Percentiles rank a stretch among this genome's conserved stretches.
phyloP scores from a whole-genome alignment of 2,888 invertebrate species.

The Tipula unca region DNA sequence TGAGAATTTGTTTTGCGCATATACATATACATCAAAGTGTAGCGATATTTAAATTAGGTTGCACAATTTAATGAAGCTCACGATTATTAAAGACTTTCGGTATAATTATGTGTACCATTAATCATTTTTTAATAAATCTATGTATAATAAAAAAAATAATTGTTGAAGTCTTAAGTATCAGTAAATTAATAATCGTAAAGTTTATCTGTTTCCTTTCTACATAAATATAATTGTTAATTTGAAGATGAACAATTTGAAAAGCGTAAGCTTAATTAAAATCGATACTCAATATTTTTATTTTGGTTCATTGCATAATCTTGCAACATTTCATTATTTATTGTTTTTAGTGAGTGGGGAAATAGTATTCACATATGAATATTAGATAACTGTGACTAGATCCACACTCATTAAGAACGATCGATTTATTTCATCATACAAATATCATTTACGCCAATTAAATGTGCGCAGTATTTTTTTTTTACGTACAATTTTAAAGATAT shows the following conservation, averaged over 20 bases:
- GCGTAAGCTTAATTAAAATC: background rate
- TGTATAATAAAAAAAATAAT: background rate
- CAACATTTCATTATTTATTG: conserved; percentile 30
- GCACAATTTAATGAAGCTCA: background rate
- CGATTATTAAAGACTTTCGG: background rate
- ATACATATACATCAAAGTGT: background rate
- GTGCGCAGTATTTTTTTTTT: too few species aligned
- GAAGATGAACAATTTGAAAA: background rate
- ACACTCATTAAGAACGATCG: conserved; percentile 44
- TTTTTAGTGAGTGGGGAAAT: conserved; percentile 44
- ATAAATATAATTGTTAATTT: background rate
- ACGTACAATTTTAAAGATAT: background rate
- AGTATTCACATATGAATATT: conserved; percentile 40
- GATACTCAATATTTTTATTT: background rate
- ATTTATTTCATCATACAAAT: background rate
- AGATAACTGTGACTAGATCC: conserved; percentile 43
- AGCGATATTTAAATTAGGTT: background rate
- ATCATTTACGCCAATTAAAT: background rate
- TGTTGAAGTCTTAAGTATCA: background rate
- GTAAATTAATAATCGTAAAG: background rate
- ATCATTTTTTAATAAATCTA: background rate
- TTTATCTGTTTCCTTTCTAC: background rate
- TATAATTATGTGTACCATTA: background rate
- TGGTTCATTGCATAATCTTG: background rate
- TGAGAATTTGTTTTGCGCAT: too few species aligned